These are phyloP conservation scores for Leptosomus discolor DNA, from an alignment of 2,113 vertebrate genomes.

Conservation along the genomic window DNA sequence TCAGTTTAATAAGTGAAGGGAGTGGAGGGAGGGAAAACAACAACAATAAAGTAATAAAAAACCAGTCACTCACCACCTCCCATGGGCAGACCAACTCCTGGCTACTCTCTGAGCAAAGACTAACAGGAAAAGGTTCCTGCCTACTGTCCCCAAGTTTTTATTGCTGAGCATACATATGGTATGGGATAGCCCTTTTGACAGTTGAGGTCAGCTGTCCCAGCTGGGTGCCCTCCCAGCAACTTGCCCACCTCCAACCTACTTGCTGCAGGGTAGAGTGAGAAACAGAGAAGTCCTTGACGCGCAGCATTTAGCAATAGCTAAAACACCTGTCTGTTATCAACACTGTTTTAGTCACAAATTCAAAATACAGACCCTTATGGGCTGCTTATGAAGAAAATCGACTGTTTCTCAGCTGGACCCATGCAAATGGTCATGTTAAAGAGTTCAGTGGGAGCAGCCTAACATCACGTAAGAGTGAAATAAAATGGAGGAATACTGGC, in stretches of 20 bases:
- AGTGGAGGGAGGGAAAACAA: rapidly evolving
- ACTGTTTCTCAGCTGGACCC: not conserved
- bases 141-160: not conserved
- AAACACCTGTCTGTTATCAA: not conserved
- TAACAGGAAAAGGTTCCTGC: not conserved
- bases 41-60: not conserved
- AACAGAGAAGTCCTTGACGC: not conserved
- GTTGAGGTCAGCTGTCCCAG: rapidly evolving
- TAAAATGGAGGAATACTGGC: not conserved
- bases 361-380: not conserved
- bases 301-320: not conserved
- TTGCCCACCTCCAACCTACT: not conserved
- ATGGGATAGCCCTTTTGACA: not conserved
- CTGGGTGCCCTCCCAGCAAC: not conserved
- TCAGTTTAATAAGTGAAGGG: not conserved
- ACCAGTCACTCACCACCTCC: not conserved
- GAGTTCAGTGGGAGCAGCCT: not conserved
- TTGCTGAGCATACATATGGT: not conserved
- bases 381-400: not conserved
- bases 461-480: not conserved
- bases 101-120: not conserved
- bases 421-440: not conserved
- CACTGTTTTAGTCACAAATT: not conserved
- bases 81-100: not conserved
- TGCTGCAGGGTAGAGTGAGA: not conserved